A percentile compares a stretch with the other conserved stretches of the same genome.
Evolutionary conservation across 2,113 vertebrate genomes (phyloP).

Genomic region (Pelmatolapia mariae): DNA sequence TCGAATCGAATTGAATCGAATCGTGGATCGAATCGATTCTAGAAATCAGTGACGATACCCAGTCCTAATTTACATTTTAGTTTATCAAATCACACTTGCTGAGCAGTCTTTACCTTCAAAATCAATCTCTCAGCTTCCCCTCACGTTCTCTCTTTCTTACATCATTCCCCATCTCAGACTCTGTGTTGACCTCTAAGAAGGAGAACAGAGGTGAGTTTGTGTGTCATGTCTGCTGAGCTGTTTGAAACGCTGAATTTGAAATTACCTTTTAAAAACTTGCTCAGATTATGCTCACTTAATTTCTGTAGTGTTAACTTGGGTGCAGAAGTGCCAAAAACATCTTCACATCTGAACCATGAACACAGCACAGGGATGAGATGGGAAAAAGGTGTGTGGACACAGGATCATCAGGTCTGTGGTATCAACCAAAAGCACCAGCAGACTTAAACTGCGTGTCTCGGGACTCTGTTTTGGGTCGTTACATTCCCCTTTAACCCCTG

Average conservation of each 20-base stretch:
- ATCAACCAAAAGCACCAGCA: no score
- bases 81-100: background rate
- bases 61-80: background rate
- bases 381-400: background rate
- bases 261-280: background rate
- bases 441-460: background rate
- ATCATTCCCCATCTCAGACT: background rate
- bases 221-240: background rate
- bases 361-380: background rate
- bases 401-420: background rate
- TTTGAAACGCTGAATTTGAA: background rate
- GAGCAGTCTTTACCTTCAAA: background rate
- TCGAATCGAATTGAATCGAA: no score
- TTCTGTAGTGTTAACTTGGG: background rate
- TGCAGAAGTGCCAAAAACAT: background rate
- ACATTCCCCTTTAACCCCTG: background rate
- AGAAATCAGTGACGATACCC: no score
- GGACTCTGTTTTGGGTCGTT: background rate
- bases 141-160: background rate
- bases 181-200: background rate
- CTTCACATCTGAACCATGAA: background rate
- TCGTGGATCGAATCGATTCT: no score
- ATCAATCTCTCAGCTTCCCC: background rate
- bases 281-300: background rate
- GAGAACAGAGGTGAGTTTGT: background rate